A percentile compares a stretch with the other conserved stretches of the same genome.
These are phyloP conservation scores for Ypsolopha sequella DNA, from an alignment of 2,888 invertebrate genomes.

Conservation along the genomic window DNA sequence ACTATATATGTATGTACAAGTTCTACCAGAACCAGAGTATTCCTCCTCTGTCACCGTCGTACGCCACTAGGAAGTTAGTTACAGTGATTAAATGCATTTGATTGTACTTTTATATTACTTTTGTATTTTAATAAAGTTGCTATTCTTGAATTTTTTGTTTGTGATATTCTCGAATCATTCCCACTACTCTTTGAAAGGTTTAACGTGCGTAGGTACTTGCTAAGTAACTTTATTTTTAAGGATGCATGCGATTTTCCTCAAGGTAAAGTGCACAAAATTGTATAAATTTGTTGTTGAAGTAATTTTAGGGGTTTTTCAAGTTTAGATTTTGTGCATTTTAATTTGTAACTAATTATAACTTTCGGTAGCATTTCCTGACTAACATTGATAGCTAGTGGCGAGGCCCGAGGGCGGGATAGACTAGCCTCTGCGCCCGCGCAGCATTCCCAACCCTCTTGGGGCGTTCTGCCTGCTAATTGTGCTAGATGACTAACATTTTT, in stretches of 20 bases:
- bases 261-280: background rate
- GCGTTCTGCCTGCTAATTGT: too few relatives aligned
- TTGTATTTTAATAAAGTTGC: slow-evolving; percentile 71
- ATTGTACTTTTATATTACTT: slow-evolving; percentile 67
- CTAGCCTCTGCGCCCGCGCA: too few relatives aligned
- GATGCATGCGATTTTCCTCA: background rate
- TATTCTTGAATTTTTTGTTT: slow-evolving; percentile 59
- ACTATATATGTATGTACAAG: slow-evolving; percentile 24
- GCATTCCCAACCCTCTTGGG: too few relatives aligned
- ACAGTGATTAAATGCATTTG: slow-evolving; percentile 67
- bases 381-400: too few relatives aligned
- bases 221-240: background rate
- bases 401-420: too few relatives aligned
- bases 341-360: too few relatives aligned
- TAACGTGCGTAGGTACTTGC: background rate
- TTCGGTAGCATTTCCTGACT: too few relatives aligned
- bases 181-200: slow-evolving; percentile 8
- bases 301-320: background rate
- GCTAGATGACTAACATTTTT: too few relatives aligned
- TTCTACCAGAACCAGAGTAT: slow-evolving; percentile 45
- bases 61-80: slow-evolving; percentile 50
- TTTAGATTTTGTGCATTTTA: too few relatives aligned
- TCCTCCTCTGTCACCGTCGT: slow-evolving; percentile 14
- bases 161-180: slow-evolving; percentile 7
- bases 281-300: background rate